Evolutionary conservation across 2,113 vertebrate genomes (phyloP), one percentile per base, ranked within the genome.

Genomic region (Anoura caudifer): DNA sequence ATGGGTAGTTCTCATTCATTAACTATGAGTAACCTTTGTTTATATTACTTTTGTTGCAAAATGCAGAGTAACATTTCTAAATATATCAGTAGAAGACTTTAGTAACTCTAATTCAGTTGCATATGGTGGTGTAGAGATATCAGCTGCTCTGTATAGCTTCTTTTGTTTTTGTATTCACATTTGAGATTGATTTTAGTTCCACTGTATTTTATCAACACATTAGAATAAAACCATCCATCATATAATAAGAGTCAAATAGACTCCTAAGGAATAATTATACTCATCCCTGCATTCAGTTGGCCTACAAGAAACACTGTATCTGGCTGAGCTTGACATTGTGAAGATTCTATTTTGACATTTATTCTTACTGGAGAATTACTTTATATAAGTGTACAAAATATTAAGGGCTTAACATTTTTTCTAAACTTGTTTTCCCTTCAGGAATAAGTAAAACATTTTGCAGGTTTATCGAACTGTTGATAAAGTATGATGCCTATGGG

Each of bases 381-480:
- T 72, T 80, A 79, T 65, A 73, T 43, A 59, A 96, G 26, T 67
- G 73, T 95, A 92, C 84, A 96, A 97, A 90, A 76, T 89, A 95
- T 87, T 93, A 98, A 97, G 86, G 85, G 47, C 10, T 94, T 47
- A 73, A 26, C 91, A 86, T 94, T 97, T 94, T 97, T 97, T 96
- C 41, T 54, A 86, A 91, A 94, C 6, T 92, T 76, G 16, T 52
- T 98, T 97, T 92, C 72, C 70, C 47, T 98, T 97, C 92, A 93
- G 96, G 95, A 95, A 94, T 95, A 93, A 59, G 38, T 95, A 97
- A 98, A 97, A 91, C 77, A 79, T 91, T 96, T 97, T 92, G 4
- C 54, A 93, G 54, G 41, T 96, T 95, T 96, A 77, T 75, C 92
- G 92, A 98, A 91, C 47, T 96, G 59, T 96, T 97, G 91, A 76